A percentile compares a stretch with the other conserved stretches of the same genome.
These are phyloP conservation scores for Oligia latruncula DNA, from an alignment of 2,888 invertebrate genomes.

Conservation along the genomic window DNA sequence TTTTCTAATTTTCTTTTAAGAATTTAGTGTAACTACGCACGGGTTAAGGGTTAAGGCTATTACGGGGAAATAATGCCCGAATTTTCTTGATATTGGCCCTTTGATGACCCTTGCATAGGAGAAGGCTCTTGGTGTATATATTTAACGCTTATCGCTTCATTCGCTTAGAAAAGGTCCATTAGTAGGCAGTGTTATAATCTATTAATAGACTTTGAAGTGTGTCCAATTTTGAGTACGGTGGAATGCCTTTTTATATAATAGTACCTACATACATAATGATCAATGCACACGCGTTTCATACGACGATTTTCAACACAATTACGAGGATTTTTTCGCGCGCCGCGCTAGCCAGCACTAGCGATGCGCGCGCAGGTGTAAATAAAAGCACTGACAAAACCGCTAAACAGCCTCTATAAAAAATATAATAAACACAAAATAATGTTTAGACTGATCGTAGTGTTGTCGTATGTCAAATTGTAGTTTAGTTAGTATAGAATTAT, in stretches of 20 bases:
- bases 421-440: too few species aligned
- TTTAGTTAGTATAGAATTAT: too few species aligned
- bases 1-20: constrained; percentile 48
- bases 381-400: too few species aligned
- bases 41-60: constrained; percentile 28
- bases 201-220: constrained; percentile 25
- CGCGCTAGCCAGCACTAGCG: too few species aligned
- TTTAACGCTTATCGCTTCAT: constrained; percentile 40
- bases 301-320: too few species aligned
- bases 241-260: constrained; percentile 12
- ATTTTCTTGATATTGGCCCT: constrained; percentile 33
- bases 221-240: constrained; percentile 12
- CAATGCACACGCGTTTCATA: too few species aligned
- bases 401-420: too few species aligned
- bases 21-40: constrained; percentile 40
- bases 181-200: constrained; percentile 22
- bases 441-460: too few species aligned
- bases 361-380: too few species aligned
- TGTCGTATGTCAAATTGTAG: too few species aligned
- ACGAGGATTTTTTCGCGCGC: too few species aligned
- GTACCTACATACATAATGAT: too few species aligned
- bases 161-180: constrained; percentile 37
- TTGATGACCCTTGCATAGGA: not conserved
- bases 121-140: constrained; percentile 24
- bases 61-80: constrained; percentile 29